A percentile compares a stretch with the other conserved stretches of the same genome.
phyloP scores from a whole-genome alignment of 2,113 vertebrate genomes.

The Tragelaphus scriptus region DNA sequence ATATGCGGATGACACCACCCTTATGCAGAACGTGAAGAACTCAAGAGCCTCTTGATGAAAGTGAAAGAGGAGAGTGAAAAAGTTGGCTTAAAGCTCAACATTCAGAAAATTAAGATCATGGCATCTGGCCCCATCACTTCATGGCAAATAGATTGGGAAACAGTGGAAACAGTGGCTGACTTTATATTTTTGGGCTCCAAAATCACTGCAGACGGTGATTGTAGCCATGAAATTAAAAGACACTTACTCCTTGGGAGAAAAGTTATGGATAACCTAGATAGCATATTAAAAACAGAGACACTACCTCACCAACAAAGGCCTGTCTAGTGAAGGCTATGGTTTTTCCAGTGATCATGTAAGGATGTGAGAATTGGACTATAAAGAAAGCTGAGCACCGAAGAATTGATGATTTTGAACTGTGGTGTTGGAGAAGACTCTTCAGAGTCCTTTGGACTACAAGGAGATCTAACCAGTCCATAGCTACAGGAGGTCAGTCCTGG shows the following conservation, averaged over 20 bases:
- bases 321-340: neutral
- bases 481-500: neutral
- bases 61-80: neutral
- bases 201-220: neutral
- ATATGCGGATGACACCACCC: no score
- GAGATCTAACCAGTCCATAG: neutral
- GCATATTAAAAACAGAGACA: no score
- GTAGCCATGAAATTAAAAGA: neutral
- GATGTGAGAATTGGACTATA: neutral
- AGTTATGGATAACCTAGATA: neutral
- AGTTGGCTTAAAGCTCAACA: neutral
- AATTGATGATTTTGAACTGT: neutral
- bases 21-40: neutral
- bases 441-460: neutral
- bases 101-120: neutral
- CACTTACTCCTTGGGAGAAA: neutral
- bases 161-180: neutral
- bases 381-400: rapidly evolving
- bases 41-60: neutral
- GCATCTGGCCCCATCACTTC: neutral
- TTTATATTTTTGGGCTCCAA: neutral
- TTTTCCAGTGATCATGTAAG: neutral
- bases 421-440: neutral
- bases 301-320: neutral
- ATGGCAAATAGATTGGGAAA: neutral